Evolutionary conservation across 2,888 invertebrate genomes (phyloP), one percentile per base, ranked within the genome.

Genomic region (Caenorhabditis macrosperma): DNA sequence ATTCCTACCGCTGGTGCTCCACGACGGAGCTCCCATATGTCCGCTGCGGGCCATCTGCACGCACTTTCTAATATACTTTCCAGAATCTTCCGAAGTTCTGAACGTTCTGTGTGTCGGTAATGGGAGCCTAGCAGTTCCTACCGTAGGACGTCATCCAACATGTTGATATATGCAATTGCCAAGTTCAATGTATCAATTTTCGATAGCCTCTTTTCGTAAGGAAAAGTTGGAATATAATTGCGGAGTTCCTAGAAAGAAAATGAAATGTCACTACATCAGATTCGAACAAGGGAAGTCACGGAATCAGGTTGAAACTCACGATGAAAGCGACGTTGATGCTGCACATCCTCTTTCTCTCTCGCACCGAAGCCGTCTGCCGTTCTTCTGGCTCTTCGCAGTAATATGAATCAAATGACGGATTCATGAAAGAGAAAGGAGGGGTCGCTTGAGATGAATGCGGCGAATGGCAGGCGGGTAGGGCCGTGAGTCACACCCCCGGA

Each of bases 221-320:
- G 98, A 92, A 99, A 99, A 79, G 98, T 99, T 60, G 99, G 99
- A 88, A 99, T 97, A 93, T 97, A 97, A 87, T 95, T 95, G 69
- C 98, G 94, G 90, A 99, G 94, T 92, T 97, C 97, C 93, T 98
- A 60, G 61, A 86, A 79, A 2, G 26, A 35, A 38, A 52, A 46
- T 20, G 4, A 46, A 52, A 66, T 7, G 17, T 4, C 20, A 20
- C 0, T 61, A 66, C 12, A 54, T 55, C 35, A 5, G 24, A 22
- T 54, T 52, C 22, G 33, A 66, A 71, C 30, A 20, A 7, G 1
- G 60, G 60, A 22, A 20, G 54, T 24, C 15, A 9, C 50, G 22
- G 12, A n/a, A 59, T 26, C 17, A 38, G 26, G n/a, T 12, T n/a
- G 12, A 22, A 55, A 81, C 81, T 76, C 41, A 88, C 88, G 52